Evolutionary conservation across 2,797 vertebrate genomes (phyloP), one percentile per base, ranked within the genome.

Genomic region (Orestias chungarensis): DNA sequence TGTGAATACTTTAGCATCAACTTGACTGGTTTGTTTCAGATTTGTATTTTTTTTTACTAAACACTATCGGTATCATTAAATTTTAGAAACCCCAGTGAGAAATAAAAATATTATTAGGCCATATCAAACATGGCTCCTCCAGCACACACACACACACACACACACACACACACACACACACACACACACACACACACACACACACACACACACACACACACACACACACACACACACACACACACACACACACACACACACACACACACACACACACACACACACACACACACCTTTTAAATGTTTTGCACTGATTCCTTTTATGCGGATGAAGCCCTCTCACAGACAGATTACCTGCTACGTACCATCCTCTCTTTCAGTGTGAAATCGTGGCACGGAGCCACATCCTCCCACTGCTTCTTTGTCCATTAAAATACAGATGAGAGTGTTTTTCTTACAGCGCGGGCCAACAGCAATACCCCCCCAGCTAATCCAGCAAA

Each of bases 381-480:
- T 92, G 89, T 92, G 91, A 89, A 93, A 93, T 84, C 54, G 82
- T 94, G 93, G 93, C 93, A 91, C 76, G 1, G 80, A 66, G 93
- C 94, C 94, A 94, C 91, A 89, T 94, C 93, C 93, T 92, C 93
- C 92, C 93, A 93, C 92, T 89, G 91, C 92, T 92, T 90, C 89
- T 89, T 91, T 89, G 88, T 92, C 92, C 91, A 94, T 94, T 93
- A 93, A 94, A 94, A 93, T 92, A 93, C 94, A 94, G 92, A 94
- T 94, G 93, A 93, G 93, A 93, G 90, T 75, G 57, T 92, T 93
- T 92, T n/a, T n/a, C n/a, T n/a, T 92, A 91, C 87, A 91, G 90
- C 91, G 71, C 62, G 91, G 90, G 92, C 91, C 93, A 93, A 92
- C 87, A 91, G 88, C 89, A 91, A 94, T 89, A 90, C 92, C 91